A percentile compares a stretch with the other conserved stretches of the same genome.
phyloP scores from a whole-genome alignment of 2,888 invertebrate species.

The Polia nebulosa region DNA sequence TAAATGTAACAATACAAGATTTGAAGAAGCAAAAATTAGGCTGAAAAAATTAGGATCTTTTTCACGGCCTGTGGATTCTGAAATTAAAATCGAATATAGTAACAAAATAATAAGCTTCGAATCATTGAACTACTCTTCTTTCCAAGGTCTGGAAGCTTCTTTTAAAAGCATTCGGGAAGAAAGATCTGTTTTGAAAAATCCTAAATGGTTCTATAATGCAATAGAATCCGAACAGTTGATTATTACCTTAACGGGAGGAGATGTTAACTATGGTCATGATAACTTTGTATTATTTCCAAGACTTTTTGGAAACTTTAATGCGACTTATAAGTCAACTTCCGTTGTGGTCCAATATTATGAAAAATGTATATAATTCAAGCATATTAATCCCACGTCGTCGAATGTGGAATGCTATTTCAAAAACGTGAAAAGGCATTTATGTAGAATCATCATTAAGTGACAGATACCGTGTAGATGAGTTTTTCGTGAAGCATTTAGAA shows the following conservation, averaged over 20 bases:
- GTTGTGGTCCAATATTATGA: conserved; percentile 6
- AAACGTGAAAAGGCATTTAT: too few relatives aligned
- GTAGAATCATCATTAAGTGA: too few relatives aligned
- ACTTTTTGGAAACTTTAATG: conserved; percentile 6
- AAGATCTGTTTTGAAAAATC: neutral
- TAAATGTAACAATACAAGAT: too few relatives aligned
- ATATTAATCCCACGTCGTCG: neutral
- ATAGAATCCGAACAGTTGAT: neutral
- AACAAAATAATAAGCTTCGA: conserved; percentile 7
- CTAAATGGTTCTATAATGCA: neutral
- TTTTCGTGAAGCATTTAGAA: conserved; percentile 3
- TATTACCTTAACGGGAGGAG: neutral
- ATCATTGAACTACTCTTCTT: conserved; percentile 1
- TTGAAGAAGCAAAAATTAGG: neutral
- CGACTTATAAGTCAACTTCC: conserved; percentile 6
- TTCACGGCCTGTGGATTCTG: neutral
- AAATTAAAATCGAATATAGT: neutral
- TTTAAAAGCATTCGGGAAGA: neutral
- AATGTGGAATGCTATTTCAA: too few relatives aligned
- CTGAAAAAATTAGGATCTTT: neutral
- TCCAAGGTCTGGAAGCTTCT: conserved; percentile 9
- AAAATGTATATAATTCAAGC: conserved; percentile 1
- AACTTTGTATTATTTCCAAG: conserved; percentile 10
- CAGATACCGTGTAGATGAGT: neutral
- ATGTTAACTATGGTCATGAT: conserved; percentile 9